Evolutionary conservation across 2,888 invertebrate genomes (phyloP).

Genomic region (Nomada ruficornis): DNA sequence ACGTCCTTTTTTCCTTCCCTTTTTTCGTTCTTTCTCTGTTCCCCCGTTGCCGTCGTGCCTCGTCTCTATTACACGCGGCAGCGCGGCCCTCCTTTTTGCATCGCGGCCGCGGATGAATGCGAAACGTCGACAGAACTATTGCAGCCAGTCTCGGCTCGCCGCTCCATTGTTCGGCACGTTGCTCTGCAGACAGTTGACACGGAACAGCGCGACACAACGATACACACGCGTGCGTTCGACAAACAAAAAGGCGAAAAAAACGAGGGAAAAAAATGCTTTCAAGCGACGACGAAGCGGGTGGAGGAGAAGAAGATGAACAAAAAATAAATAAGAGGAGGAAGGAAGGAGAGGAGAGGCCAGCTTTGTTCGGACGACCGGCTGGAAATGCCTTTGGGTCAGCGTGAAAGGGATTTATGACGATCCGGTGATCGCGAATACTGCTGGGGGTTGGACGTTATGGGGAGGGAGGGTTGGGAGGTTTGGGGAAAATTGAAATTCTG

Average conservation of each 20-base stretch:
- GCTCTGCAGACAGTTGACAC: slow-evolving; percentile 60
- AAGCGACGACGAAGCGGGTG: slow-evolving; percentile 27
- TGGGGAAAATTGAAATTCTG: neutral
- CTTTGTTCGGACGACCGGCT: slow-evolving; percentile 44
- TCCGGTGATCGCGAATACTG: slow-evolving; percentile 13
- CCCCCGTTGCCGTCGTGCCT: neutral
- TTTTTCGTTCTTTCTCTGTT: neutral
- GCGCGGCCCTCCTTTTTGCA: slow-evolving; percentile 44
- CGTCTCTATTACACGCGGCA: slow-evolving; percentile 4
- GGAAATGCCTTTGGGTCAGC: slow-evolving; percentile 54
- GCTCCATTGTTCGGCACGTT: slow-evolving; percentile 60
- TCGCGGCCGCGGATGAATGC: slow-evolving; percentile 62
- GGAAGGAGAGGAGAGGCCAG: neutral
- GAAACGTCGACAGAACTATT: slow-evolving; percentile 63
- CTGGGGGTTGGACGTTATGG: neutral
- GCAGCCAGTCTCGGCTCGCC: slow-evolving; percentile 62
- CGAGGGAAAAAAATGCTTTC: slow-evolving; percentile 3
- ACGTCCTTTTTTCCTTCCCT: neutral
- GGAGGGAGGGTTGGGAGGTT: neutral
- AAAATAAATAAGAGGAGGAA: neutral
- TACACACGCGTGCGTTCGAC: slow-evolving; percentile 43
- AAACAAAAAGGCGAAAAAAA: slow-evolving; percentile 38
- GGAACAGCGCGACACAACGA: slow-evolving; percentile 57
- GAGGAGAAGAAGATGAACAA: neutral
- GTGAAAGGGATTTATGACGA: slow-evolving; percentile 44